phyloP scores from a whole-genome alignment of 1,140 invertebrate genomes.

The Drosophila suzukii region DNA sequence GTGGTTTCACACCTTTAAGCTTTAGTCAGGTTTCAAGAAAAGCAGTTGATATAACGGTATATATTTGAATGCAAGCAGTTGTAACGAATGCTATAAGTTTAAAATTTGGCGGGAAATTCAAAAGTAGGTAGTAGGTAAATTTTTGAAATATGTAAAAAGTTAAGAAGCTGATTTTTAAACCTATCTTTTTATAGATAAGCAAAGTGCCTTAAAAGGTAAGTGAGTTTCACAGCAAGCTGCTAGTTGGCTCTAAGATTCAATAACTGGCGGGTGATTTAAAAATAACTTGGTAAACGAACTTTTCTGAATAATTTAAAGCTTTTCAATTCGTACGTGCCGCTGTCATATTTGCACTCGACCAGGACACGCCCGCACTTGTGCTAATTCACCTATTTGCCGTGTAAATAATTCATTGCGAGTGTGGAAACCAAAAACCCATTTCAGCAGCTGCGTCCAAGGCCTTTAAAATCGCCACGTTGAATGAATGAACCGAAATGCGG shows the following conservation, averaged over 20 bases:
- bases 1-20: not conserved
- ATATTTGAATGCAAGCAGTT: no score
- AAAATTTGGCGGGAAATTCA: not conserved
- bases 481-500: constrained; percentile 22
- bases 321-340: constrained; percentile 12
- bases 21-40: not conserved
- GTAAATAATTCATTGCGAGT: constrained; percentile 52
- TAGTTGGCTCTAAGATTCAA: not conserved
- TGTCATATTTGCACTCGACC: constrained; percentile 34
- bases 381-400: constrained; percentile 31
- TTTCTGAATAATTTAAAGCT: constrained; percentile 32
- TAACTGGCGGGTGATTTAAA: constrained; percentile 1
- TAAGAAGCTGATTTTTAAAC: not conserved
- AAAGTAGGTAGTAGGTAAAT: no score
- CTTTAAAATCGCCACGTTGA: constrained; percentile 47
- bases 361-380: constrained; percentile 17
- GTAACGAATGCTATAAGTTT: no score
- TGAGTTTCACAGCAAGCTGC: not conserved
- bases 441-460: constrained; percentile 64
- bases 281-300: not conserved
- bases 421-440: constrained; percentile 19
- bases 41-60: not conserved
- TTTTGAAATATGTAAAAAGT: no score
- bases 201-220: no score
- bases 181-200: no score